Evolutionary conservation across 2,113 vertebrate genomes (phyloP).

Genomic region (Carettochelys insculpta): DNA sequence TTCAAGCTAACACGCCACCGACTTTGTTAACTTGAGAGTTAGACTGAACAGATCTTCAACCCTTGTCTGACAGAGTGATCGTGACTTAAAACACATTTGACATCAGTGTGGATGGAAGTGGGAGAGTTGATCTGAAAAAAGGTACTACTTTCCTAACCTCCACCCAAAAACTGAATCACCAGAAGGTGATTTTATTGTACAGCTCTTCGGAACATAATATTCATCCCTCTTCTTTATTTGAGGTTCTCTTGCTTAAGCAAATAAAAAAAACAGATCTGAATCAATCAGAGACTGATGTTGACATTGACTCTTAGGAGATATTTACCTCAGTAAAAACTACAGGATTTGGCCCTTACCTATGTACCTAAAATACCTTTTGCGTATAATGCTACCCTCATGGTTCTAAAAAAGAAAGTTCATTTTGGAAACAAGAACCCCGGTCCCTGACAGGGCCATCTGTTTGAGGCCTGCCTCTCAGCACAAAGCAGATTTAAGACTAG

Average conservation of each 20-base stretch:
- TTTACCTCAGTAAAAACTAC: constrained; percentile 46
- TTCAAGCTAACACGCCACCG: background rate
- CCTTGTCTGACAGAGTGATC: accelerated
- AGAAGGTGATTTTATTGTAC: background rate
- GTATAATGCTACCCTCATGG: constrained; percentile 33
- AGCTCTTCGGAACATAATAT: background rate
- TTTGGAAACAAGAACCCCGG: constrained; percentile 66
- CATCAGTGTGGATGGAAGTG: background rate
- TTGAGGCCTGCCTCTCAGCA: constrained; percentile 63
- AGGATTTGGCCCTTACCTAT: constrained; percentile 19
- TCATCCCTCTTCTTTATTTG: background rate
- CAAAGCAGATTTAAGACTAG: constrained; percentile 51
- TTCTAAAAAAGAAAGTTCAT: constrained; percentile 2
- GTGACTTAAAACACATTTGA: background rate
- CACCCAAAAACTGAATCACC: background rate
- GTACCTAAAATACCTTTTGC: constrained; percentile 43
- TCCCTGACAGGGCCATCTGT: constrained; percentile 50
- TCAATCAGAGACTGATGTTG: background rate
- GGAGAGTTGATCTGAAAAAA: background rate
- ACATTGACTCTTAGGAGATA: constrained; percentile 30
- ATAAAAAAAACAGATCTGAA: background rate
- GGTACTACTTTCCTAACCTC: background rate
- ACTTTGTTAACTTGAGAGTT: background rate
- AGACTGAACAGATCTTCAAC: background rate
- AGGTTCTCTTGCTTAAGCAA: background rate